These are phyloP conservation scores for Oxygymnocypris stewartii DNA, from an alignment of 2,113 vertebrate genomes.

Conservation along the genomic window DNA sequence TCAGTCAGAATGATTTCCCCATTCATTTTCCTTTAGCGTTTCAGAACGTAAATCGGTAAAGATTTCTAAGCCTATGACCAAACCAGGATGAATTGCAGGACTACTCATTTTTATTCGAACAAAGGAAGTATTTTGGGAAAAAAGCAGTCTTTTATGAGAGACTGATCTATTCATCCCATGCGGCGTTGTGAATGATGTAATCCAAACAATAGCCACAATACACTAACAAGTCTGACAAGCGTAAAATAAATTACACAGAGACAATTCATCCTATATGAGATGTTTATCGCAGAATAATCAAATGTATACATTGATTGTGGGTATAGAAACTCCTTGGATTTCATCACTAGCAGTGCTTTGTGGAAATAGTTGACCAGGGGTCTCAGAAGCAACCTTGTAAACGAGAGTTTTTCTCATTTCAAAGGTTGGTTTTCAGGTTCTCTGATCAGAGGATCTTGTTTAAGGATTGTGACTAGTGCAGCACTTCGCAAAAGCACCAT, in stretches of 20 bases:
- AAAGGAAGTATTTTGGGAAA: neutral
- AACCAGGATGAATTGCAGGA: neutral
- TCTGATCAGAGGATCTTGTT: neutral
- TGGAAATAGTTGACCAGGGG: neutral
- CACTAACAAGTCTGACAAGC: slow-evolving; percentile 3
- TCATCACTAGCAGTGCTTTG: neutral
- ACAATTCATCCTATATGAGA: neutral
- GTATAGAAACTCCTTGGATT: neutral
- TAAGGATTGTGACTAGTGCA: neutral
- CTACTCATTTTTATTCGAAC: neutral
- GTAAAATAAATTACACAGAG: neutral
- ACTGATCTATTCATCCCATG: neutral
- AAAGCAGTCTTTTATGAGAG: neutral
- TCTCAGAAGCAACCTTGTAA: neutral
- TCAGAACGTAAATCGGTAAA: neutral
- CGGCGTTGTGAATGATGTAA: neutral
- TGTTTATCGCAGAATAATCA: neutral
- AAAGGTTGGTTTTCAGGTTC: neutral
- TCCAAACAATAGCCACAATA: neutral
- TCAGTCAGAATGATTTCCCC: neutral
- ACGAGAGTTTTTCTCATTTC: neutral
- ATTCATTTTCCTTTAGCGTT: neutral
- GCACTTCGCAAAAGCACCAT: neutral
- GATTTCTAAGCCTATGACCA: neutral
- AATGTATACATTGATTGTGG: neutral